phyloP scores from a whole-genome alignment of 2,888 invertebrate species.

The Drosophila seclusa region DNA sequence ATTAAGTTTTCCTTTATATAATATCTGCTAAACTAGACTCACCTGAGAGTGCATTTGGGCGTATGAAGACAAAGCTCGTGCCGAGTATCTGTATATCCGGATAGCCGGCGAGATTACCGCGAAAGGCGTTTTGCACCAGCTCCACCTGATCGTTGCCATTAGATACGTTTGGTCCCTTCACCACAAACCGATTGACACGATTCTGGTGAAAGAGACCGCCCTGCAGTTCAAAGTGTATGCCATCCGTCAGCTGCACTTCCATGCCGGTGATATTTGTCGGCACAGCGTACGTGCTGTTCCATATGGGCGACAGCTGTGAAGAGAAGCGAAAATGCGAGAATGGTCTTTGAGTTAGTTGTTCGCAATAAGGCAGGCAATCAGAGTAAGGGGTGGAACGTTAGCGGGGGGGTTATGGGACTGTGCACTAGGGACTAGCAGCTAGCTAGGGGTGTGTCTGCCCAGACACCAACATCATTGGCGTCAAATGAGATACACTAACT shows the following conservation, averaged over 20 bases:
- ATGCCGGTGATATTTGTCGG: slow-evolving; percentile 72
- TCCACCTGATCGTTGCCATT: slow-evolving; percentile 79
- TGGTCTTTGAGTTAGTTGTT: neutral
- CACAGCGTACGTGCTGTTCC: slow-evolving; percentile 74
- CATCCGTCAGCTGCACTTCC: slow-evolving; percentile 68
- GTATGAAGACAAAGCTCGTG: slow-evolving; percentile 78
- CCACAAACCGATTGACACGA: slow-evolving; percentile 80
- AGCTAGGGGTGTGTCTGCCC: slow-evolving; percentile 1
- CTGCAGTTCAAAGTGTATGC: slow-evolving; percentile 72
- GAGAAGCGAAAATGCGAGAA: neutral
- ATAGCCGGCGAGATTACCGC: slow-evolving; percentile 80
- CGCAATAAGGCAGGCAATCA: neutral
- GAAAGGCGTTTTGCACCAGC: slow-evolving; percentile 77
- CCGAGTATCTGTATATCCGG: slow-evolving; percentile 82
- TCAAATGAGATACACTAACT: neutral
- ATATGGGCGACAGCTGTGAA: slow-evolving; percentile 71
- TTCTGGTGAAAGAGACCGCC: slow-evolving; percentile 77
- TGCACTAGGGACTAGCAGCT: neutral
- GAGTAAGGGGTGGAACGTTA: neutral
- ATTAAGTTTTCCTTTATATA: neutral
- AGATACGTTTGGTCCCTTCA: slow-evolving; percentile 69
- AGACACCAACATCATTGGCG: slow-evolving; percentile 6
- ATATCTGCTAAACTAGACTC: slow-evolving; percentile 23
- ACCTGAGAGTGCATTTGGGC: slow-evolving; percentile 81
- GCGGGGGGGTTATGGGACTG: neutral